Evolutionary conservation across 2,113 vertebrate species (phyloP), one percentile per base, ranked within the genome.

Genomic region (Corvus moneduloides): DNA sequence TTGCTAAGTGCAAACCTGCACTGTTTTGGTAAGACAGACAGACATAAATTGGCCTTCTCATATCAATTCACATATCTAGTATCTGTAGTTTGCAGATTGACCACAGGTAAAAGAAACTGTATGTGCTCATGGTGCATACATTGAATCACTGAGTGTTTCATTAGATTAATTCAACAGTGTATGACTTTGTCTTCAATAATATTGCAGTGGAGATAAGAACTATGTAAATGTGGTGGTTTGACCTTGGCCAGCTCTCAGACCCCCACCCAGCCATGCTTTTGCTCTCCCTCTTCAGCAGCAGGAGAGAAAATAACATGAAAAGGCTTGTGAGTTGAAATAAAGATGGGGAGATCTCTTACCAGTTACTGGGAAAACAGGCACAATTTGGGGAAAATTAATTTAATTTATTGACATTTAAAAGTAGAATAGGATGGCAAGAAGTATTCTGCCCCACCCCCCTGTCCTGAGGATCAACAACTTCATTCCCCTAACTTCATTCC

Each of bases 361-460:
- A 46, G 1, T 82, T 87, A 71, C 32, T 3, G 30, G 7, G 28
- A 74, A 73, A 91, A 61, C 7, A 68, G 35, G 14, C 11, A 12
- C 14, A 39, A 10, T 13, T 27, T 80, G 11, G 19, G 48, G 6
- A 59, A 75, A 87, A 79, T 30, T 14, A 46, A 19, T 93, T 37
- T 43, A 24, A 21, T 69, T 58, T 62, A 35, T 39, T 72, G 35
- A 15, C 24, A 59, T 44, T 71, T 91, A 35, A 72, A 87, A 71
- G n/a, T n/a, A 56, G 46, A 68, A 49, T 49, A n/a, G 39, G n/a
- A 48, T 84, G 28, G 32, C 52, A 22, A 75, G 49, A 75, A 85
- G 63, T 28, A 32, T 9, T 1, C 41, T 82, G 10, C n/a, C 24
- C 3, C 0, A 4, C 2, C 0, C 1, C 4, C 3, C 3, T 68